Conservation (phyloP, 2,888 invertebrate species). For the Meganola albula region DNA sequence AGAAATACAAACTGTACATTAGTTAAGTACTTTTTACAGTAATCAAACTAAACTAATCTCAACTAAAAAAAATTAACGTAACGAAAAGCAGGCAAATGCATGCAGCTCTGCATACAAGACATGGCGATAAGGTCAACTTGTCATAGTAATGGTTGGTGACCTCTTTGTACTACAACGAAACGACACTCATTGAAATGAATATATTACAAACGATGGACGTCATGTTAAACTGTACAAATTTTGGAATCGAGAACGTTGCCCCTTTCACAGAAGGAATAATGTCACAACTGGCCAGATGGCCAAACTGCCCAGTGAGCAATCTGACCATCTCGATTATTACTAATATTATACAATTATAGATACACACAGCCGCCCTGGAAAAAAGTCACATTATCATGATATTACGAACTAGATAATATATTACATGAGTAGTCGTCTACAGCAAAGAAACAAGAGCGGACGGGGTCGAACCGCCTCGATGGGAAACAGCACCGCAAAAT, state of each 20-base stretch:
- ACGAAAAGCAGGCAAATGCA: conserved; percentile 85
- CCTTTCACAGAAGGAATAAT: conserved; percentile 91
- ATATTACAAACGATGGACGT: conserved; percentile 78
- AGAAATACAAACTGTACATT: conserved; percentile 75
- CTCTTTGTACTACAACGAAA: conserved; percentile 79
- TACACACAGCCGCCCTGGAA: conserved; percentile 72
- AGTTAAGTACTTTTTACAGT: conserved; percentile 69
- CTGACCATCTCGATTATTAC: conserved; percentile 65
- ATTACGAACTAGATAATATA: conserved; percentile 43
- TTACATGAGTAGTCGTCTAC: conserved; percentile 73
- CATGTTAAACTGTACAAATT: conserved; percentile 72
- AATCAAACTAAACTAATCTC: conserved; percentile 74
- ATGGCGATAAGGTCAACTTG: conserved; percentile 83
- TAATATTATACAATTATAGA: conserved; percentile 57
- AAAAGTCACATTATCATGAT: conserved; percentile 74
- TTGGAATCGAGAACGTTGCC: conserved; percentile 84
- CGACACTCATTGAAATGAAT: conserved; percentile 83
- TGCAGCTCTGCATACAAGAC: conserved; percentile 80
- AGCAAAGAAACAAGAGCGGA: conserved; percentile 36
- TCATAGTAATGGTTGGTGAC: conserved; percentile 79
- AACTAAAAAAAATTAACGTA: conserved; percentile 75
- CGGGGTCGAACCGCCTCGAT: conserved; percentile 56
- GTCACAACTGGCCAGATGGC: conserved; percentile 84
- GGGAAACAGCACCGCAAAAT: conserved; percentile 48
- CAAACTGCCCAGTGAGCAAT: conserved; percentile 68